Percentiles rank a stretch among this genome's conserved stretches.
phyloP scores from a whole-genome alignment of 2,888 invertebrate genomes.

The Alloscopus bannaensis region DNA sequence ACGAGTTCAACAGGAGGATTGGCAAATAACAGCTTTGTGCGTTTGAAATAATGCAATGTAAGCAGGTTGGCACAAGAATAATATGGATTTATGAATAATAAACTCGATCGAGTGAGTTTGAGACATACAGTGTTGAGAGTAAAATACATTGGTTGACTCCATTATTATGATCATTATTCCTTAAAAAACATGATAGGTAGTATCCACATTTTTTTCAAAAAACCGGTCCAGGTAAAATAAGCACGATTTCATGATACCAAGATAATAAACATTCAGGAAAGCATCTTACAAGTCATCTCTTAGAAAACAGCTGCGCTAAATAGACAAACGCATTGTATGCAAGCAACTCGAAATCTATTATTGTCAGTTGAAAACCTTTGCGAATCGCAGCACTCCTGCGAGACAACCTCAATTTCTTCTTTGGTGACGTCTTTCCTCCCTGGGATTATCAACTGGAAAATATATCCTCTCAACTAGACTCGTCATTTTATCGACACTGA shows the following conservation, averaged over 20 bases:
- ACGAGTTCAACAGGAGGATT: conserved; percentile 46
- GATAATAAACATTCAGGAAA: conserved; percentile 30
- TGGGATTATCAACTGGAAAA: too few species aligned
- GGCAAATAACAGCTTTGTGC: conserved; percentile 31
- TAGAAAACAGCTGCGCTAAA: conserved; percentile 11
- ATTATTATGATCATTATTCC: conserved; percentile 63
- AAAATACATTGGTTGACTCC: conserved; percentile 59
- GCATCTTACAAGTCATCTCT: conserved; percentile 26
- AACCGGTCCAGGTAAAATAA: conserved; percentile 61
- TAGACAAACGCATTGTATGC: too few species aligned
- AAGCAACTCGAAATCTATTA: too few species aligned
- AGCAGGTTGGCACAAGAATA: conserved; percentile 58
- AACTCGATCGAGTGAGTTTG: conserved; percentile 51
- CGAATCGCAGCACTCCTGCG: too few species aligned
- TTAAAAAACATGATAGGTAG: conserved; percentile 57
- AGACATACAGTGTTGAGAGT: conserved; percentile 61
- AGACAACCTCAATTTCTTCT: too few species aligned
- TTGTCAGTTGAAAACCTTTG: too few species aligned
- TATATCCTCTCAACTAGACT: too few species aligned
- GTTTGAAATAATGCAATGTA: conserved; percentile 9
- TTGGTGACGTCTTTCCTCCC: too few species aligned
- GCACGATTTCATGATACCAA: conserved; percentile 55
- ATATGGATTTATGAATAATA: conserved; percentile 55
- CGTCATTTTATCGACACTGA: too few species aligned
- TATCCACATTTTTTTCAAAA: conserved; percentile 28